phyloP scores from a whole-genome alignment of 2,888 invertebrate species.

The Melieria crassipennis region DNA sequence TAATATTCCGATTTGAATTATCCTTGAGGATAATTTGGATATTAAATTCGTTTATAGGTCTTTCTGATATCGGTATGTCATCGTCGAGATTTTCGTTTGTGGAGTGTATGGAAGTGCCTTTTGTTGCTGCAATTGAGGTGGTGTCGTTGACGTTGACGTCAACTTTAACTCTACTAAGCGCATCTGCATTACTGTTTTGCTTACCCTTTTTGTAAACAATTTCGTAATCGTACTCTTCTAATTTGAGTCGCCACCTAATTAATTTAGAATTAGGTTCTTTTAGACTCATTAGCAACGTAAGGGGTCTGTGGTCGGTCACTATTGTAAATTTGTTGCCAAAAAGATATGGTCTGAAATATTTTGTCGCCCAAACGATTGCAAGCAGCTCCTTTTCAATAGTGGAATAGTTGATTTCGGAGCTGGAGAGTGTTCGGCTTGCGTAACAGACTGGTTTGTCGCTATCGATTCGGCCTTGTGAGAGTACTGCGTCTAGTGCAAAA shows the following conservation, averaged over 20 bases:
- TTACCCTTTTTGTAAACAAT: constrained; percentile 5
- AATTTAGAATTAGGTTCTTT: too few species aligned
- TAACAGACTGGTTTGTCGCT: too few species aligned
- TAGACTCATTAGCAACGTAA: not conserved
- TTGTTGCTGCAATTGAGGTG: not conserved
- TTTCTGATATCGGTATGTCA: not conserved
- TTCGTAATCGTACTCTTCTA: not conserved
- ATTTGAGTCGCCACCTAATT: not conserved
- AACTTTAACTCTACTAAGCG: not conserved
- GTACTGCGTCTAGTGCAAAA: too few species aligned
- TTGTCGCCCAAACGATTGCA: too few species aligned
- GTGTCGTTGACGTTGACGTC: not conserved
- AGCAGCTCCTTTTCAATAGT: too few species aligned
- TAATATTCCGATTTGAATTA: not conserved
- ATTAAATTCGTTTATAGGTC: not conserved
- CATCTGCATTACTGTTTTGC: constrained; percentile 5
- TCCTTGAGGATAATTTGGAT: not conserved
- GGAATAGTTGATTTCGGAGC: too few species aligned
- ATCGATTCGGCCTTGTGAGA: too few species aligned
- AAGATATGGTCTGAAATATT: too few species aligned
- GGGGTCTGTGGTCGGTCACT: not conserved
- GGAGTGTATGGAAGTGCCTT: not conserved
- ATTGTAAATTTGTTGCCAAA: too few species aligned
- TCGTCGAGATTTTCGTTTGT: not conserved
- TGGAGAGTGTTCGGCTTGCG: too few species aligned